Percentiles rank a stretch among this genome's conserved stretches.
phyloP scores from a whole-genome alignment of 2,888 invertebrate genomes.

The Tupiocoris notatus region DNA sequence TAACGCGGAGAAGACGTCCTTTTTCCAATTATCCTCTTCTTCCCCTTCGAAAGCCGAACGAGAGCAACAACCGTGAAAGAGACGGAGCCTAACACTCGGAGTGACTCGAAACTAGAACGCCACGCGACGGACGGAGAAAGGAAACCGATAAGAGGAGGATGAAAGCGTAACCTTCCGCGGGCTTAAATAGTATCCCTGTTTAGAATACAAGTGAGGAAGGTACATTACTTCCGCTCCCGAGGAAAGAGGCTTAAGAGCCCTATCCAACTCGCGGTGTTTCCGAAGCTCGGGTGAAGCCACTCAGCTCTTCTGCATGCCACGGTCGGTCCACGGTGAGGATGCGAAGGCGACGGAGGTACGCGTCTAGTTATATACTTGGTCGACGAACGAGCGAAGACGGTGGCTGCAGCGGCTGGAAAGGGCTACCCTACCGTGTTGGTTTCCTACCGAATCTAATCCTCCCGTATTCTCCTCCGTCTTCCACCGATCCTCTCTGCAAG shows the following conservation, averaged over 20 bases:
- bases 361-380: constrained; percentile 39
- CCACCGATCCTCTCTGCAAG: not conserved
- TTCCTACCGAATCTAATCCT: constrained; percentile 19
- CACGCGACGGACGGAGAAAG: not conserved
- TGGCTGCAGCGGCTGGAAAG: constrained; percentile 8
- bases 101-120: not conserved
- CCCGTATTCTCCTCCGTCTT: no score
- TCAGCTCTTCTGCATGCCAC: not conserved
- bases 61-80: constrained; percentile 33
- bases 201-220: constrained; percentile 42
- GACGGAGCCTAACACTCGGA: not conserved
- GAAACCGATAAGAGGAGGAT: not conserved
- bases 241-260: constrained; percentile 17
- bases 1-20: not conserved
- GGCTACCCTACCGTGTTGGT: constrained; percentile 18
- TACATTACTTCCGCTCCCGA: constrained; percentile 17
- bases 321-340: not conserved
- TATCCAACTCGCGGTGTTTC: not conserved
- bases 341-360: not conserved
- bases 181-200: constrained; percentile 42
- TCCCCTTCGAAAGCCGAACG: not conserved
- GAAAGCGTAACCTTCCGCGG: constrained; percentile 3
- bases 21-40: constrained; percentile 37
- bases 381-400: not conserved
- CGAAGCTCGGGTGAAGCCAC: not conserved